Conservation (phyloP, 2,113 vertebrate species). For the Marmota flaviventris region DNA sequence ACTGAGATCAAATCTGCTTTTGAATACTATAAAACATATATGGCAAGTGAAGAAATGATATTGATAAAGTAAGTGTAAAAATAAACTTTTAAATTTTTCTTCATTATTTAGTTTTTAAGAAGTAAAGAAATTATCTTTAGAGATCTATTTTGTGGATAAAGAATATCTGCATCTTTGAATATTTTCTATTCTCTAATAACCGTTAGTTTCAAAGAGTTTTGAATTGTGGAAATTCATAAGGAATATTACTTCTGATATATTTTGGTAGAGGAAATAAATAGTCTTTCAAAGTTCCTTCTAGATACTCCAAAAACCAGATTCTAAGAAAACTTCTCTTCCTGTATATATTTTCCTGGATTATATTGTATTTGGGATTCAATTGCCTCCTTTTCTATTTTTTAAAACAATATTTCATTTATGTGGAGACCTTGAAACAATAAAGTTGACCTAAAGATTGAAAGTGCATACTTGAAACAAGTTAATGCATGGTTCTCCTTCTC, state of each 20-base stretch:
- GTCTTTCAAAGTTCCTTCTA: not conserved
- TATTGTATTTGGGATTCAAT: not conserved
- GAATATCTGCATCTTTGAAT: not conserved
- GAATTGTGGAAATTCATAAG: not conserved
- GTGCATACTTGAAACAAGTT: not conserved
- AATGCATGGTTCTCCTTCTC: not conserved
- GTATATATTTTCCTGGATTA: not conserved
- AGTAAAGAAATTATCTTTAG: not conserved
- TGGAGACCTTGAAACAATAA: constrained; percentile 10
- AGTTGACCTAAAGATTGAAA: not conserved
- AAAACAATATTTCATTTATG: constrained; percentile 11
- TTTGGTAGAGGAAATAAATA: constrained; percentile 29
- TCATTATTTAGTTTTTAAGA: not conserved
- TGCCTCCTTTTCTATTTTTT: not conserved
- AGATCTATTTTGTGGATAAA: not conserved
- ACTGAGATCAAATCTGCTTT: not conserved
- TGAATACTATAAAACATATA: not conserved
- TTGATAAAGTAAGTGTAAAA: not conserved
- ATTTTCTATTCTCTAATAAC: not conserved
- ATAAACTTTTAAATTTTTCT: not conserved
- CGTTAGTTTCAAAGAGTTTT: not conserved
- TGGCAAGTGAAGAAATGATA: not conserved
- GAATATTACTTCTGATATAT: not conserved
- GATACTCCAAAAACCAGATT: not conserved
- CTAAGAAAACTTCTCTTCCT: not conserved